These are phyloP conservation scores for Augiades crinisus DNA, from an alignment of 2,888 invertebrate species.

Conservation along the genomic window DNA sequence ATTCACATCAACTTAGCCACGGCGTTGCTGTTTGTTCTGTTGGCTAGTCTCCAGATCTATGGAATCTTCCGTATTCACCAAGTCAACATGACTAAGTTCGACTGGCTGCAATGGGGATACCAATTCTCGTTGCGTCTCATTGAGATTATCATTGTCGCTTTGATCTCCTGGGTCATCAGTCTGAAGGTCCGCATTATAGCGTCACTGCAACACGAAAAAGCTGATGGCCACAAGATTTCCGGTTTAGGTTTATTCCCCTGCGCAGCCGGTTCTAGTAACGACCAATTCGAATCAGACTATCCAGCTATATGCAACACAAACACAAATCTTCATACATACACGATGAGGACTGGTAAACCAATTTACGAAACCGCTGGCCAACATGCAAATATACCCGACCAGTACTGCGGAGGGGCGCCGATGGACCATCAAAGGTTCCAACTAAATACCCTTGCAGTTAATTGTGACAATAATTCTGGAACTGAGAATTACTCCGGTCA, in stretches of 20 bases:
- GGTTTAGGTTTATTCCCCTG: slow-evolving; percentile 91
- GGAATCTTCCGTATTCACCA: slow-evolving; percentile 81
- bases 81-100: slow-evolving; percentile 84
- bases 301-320: slow-evolving; percentile 93
- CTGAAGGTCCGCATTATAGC: slow-evolving; percentile 81
- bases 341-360: slow-evolving; percentile 88
- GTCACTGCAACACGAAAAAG: slow-evolving; percentile 87
- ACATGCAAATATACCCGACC: slow-evolving; percentile 64
- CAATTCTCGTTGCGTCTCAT: slow-evolving; percentile 92
- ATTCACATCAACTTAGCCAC: slow-evolving; percentile 94
- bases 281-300: slow-evolving; percentile 91
- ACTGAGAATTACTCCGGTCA: slow-evolving; percentile 84
- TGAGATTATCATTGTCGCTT: slow-evolving; percentile 93
- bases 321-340: slow-evolving; percentile 92
- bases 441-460: slow-evolving; percentile 77
- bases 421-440: slow-evolving; percentile 73
- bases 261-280: slow-evolving; percentile 91
- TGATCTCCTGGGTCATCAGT: slow-evolving; percentile 93
- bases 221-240: slow-evolving; percentile 83
- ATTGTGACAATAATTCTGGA: slow-evolving; percentile 83
- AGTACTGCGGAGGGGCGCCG: slow-evolving; percentile 67
- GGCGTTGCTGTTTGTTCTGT: slow-evolving; percentile 90
- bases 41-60: slow-evolving; percentile 92
- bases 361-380: slow-evolving; percentile 84
- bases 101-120: slow-evolving; percentile 96